Base-by-base conservation (phyloP, 1,140 invertebrate species). In the Lordiphosa stackelbergi region DNA sequence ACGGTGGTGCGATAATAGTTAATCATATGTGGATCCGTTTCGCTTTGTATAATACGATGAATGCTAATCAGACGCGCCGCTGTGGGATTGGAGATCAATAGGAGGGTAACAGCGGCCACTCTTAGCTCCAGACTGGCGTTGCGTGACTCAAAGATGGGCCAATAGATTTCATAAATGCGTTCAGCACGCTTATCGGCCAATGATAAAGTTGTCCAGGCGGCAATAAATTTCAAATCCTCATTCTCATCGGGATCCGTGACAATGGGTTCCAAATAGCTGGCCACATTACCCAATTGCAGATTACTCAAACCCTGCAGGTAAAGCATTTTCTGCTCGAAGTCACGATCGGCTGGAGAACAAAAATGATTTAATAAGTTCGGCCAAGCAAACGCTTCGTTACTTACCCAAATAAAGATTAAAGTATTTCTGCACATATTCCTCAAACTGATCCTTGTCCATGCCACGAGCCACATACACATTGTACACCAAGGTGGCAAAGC, bases 1-100 rank as follows among this genome's bases (percentile, higher is more conserved):
- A 94, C 87, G 5, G 92, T 93, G 0, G 92, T 92, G 58, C 93
- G 92, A 89, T 92, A 94, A 73, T 91, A 94, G 73, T 93, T 91
- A 56, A 92, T 92, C 42, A 94, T 86, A 70, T 93, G 92, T 12
- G 89, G 88, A 73, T 90, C 90, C 1, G 89, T 89, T 63, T 93
- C 92, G 4, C 87, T 89, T 70, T 90, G 89, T 74, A 94, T 92
- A 62, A 92, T 92, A 83, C 92, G 91, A 72, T 92, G 92, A 7
- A 94, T 86, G 41, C 91, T 92, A 38, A 93, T 89, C 34, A 94
- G 89, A 40, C 92, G 90, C 10, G 90, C 91, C 9, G 91, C 88
- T 0, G 91, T 89, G 12, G 92, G 91, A 59, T 91, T 90, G 0
- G 91, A 90, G 10, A 91, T 89, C 0, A 94, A 74, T 1, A 94